Evolutionary conservation across 2,797 vertebrate genomes (phyloP), one percentile per base, ranked within the genome.

Genomic region (Knipowitschia caucasica): DNA sequence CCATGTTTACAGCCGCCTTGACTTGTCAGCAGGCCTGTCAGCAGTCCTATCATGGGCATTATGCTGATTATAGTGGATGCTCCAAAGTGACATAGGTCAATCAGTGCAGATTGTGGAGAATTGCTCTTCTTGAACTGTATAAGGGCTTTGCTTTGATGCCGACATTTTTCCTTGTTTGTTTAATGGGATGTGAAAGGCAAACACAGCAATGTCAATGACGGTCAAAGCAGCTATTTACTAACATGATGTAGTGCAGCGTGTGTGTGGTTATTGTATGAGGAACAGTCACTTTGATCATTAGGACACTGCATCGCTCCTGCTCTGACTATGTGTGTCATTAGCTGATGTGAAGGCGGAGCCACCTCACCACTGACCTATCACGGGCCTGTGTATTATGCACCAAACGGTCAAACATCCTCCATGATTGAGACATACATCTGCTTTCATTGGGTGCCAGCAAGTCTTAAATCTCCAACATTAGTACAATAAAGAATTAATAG

Each of bases 161-260:
- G 42, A 35, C 20, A 24, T 63, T 60, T 25, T 51, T 68, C 56
- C 33, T 20, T 58, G 29, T 64, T 59, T 56, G 42, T 61, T 45
- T 55, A 67, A 66, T 71, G 50, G 52, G 29, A 50, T 59, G 10
- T 46, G 55, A 58, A 61, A 24, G 54, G 59, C 58, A 62, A 46
- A 56, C 21, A 59, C 15, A 58, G 62, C 63, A 70, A 64, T 25
- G 75, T 72, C 73, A 70, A 9, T 29, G 50, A 24, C 27, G 44
- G 67, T 64, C 69, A 67, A 38, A 71, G 61, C 46, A 21, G 44
- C 43, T 40, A 44, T 74, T 67, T 59, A n/a, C 46, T 51, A 56
- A 57, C 34, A 38, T 62, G 47, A 80, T 54, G 31, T 21, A 58
- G 53, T 14, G 2, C 25, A 4, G 49, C 20, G 27, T 57, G 53